Base-by-base conservation (phyloP, 2,888 invertebrate genomes). In the Drosophila cracens region DNA sequence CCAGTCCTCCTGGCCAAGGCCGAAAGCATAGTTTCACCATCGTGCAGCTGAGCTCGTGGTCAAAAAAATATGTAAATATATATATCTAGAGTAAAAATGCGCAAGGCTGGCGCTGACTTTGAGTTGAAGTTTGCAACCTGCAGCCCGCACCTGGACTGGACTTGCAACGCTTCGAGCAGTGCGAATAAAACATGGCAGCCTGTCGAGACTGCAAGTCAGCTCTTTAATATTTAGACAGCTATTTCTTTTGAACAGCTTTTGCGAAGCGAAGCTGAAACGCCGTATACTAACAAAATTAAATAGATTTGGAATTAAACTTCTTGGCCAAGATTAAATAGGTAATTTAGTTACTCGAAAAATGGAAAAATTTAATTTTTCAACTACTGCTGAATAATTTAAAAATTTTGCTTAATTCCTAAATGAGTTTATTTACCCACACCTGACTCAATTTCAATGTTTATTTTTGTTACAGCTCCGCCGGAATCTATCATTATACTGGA, bases 401-500 rank as follows among this genome's bases (percentile, higher is more conserved):
- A 25, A 18, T 18, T 11, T 73, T 48, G 6, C 1, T 27, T 6
- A 36, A 57, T 40, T 48, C 29, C 33, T 18, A 0, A 54, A 36
- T 62, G 18, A 40, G 51, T 40, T 33, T 52, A 40, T 40, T 57
- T 11, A 29, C 54, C 21, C 40, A 33, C 11, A 33, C 34, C 33
- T 18, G n/a, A 49, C 38, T 65, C 4, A 70, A 76, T 66, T 76
- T 27, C 18, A 21, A 25, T 65, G n/a, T 13, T 56, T 18, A 51
- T 21, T 31, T 51, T 61, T 46, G n/a, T 18, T 25, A 58, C 94
- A 97, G 97, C 97, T 92, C 97, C 97, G 27, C 97, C 97, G 51
- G 96, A 96, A 90, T 95, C 96, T 83, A 94, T 97, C 81, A 96
- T 96, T 92, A 96, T 97, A 83, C 94, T 97, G 89, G 96, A 97